Conservation (phyloP, 2,113 vertebrate genomes). For the Anseranas semipalmata region DNA sequence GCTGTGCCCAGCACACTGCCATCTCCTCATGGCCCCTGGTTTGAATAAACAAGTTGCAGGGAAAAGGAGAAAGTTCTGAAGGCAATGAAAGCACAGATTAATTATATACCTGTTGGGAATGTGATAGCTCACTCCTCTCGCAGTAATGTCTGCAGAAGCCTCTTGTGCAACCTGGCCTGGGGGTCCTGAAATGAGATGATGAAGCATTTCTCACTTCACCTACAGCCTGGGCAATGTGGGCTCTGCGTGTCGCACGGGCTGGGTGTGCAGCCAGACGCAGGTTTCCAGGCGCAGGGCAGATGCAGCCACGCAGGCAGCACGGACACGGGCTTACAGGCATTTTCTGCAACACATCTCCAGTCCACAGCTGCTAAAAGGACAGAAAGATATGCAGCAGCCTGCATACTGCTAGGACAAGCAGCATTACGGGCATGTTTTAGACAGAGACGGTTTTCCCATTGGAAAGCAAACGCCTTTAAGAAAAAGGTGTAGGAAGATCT, state of each 20-base stretch:
- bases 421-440: not conserved
- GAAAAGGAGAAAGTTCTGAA: not conserved
- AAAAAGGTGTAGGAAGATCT: not conserved
- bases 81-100: fast-evolving
- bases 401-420: not conserved
- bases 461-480: not conserved
- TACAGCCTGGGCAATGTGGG: not conserved
- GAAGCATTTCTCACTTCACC: not conserved
- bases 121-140: fast-evolving
- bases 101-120: fast-evolving
- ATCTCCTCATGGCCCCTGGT: too few relatives aligned
- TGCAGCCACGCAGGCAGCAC: fast-evolving
- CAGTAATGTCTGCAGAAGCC: not conserved
- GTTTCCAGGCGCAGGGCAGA: not conserved
- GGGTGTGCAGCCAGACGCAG: not conserved
- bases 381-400: not conserved
- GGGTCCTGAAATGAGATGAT: not conserved
- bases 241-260: fast-evolving
- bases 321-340: fast-evolving
- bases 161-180: fast-evolving
- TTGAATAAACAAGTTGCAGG: too few relatives aligned
- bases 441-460: fast-evolving
- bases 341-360: not conserved
- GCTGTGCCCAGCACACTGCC: too few relatives aligned
- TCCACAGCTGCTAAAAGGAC: not conserved